These are phyloP conservation scores for Parnassius smintheus DNA, from an alignment of 2,888 invertebrate species.

Conservation along the genomic window DNA sequence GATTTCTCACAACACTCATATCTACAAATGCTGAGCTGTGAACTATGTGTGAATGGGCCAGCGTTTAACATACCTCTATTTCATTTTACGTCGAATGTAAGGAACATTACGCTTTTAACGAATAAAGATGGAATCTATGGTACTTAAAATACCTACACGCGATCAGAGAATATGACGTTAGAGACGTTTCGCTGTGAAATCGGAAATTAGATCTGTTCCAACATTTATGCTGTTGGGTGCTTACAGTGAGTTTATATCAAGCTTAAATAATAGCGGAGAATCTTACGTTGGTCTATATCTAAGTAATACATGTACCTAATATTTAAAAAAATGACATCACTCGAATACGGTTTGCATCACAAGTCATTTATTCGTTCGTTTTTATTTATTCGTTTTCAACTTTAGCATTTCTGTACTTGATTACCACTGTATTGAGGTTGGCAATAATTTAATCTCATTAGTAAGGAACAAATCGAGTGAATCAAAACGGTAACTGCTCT, in stretches of 20 bases:
- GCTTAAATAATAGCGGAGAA: background rate
- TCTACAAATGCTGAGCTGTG: background rate
- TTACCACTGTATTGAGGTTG: background rate
- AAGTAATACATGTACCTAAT: too few relatives aligned
- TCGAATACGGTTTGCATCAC: too few relatives aligned
- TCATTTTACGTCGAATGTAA: conserved; percentile 4
- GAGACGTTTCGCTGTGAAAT: conserved; percentile 19
- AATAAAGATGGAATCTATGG: conserved; percentile 19
- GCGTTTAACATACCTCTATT: conserved; percentile 6
- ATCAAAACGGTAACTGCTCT: conserved; percentile 15
- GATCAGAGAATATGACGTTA: conserved; percentile 15
- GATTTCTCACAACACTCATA: conserved; percentile 3
- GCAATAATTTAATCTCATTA: conserved; percentile 20
- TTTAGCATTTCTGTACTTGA: too few relatives aligned
- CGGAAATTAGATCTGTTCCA: conserved; percentile 19
- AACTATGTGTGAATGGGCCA: background rate
- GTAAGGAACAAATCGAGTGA: conserved; percentile 13
- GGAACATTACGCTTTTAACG: conserved; percentile 11
- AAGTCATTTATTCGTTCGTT: too few relatives aligned
- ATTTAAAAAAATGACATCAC: too few relatives aligned
- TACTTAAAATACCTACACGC: conserved; percentile 21
- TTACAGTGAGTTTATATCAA: background rate
- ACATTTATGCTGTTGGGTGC: conserved; percentile 6
- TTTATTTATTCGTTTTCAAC: too few relatives aligned
- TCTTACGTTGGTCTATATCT: background rate